These are phyloP conservation scores for Scylla paramamosain DNA, from an alignment of 1,140 invertebrate genomes.

Conservation along the genomic window DNA sequence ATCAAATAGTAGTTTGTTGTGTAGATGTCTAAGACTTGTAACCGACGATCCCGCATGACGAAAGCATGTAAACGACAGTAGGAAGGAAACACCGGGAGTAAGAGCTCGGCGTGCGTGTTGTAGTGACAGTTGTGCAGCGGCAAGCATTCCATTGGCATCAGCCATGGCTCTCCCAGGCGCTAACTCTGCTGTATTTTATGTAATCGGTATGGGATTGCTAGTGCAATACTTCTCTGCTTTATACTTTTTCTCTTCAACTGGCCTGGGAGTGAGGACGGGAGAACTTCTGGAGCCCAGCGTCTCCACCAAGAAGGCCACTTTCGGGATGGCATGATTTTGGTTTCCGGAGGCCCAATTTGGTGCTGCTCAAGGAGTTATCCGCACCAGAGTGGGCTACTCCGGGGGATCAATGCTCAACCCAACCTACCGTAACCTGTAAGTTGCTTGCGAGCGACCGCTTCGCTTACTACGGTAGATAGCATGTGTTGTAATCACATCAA, in stretches of 20 bases:
- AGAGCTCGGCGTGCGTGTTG: not conserved
- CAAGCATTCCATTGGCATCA: not conserved
- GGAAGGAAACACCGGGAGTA: not conserved
- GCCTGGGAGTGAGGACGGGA: slow-evolving; percentile 70
- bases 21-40: too few relatives aligned
- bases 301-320: slow-evolving; percentile 86
- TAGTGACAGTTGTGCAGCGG: not conserved
- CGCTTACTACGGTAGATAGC: too few relatives aligned
- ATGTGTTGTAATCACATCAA: too few relatives aligned
- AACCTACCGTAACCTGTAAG: slow-evolving; percentile 93
- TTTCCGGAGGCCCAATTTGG: slow-evolving; percentile 96
- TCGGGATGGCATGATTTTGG: slow-evolving; percentile 99
- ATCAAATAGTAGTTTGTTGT: too few relatives aligned
- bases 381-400: slow-evolving; percentile 96
- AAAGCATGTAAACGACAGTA: too few relatives aligned
- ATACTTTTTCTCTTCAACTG: not conserved
- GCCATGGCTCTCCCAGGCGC: not conserved
- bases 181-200: not conserved
- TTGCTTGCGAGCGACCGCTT: slow-evolving; percentile 45
- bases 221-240: not conserved
- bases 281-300: slow-evolving; percentile 79
- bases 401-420: slow-evolving; percentile 91
- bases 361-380: slow-evolving; percentile 89
- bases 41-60: too few relatives aligned
- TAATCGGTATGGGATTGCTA: not conserved